Base-by-base conservation (phyloP, 2,888 invertebrate species). In the Pegoplata infirma region DNA sequence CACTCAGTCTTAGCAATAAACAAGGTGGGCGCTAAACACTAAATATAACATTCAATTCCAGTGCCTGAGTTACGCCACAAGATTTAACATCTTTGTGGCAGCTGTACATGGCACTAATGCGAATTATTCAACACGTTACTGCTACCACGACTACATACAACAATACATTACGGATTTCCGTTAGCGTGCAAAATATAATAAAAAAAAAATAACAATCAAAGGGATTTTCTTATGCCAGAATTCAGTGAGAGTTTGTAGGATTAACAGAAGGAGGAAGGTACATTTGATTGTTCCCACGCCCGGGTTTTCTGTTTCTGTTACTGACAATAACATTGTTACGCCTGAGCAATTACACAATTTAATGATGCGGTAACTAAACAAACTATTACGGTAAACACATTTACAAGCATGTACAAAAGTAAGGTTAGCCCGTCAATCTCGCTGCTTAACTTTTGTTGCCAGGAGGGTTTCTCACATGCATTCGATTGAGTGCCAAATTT, bases 401-500 rank as follows among this genome's bases (percentile, higher is more conserved):
- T 32, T 51, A n/a, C 23, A 21, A 19, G 10, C 14, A 44, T 25
- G 51, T 14, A 17, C 49, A 49, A 51, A 46, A 53, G 66, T 49
- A 56, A 66, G 16, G 64, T 19, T 44, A 63, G 58, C 58, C 68
- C 64, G 53, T 69, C 68, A 80, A 76, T 59, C 40, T 64, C 47
- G 23, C 59, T 46, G 73, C 49, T 78, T 63, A 71, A 73, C 53
- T 76, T 81, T 81, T 21, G 23, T 5, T 7, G 75, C 71, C 80
- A 74, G 68, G 72, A 76, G 80, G 71, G 59, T 56, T 75, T 23
- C 36, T 66, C n/a, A 32, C 17, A 3, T 66, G 6, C 25, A 16
- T 59, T 82, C 82, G 83, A 86, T 86, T 85, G 85, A 84, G 86
- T 87, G 86, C 84, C 85, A 86, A 86, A 84, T 81, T 84, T 83